A percentile compares a stretch with the other conserved stretches of the same genome.
Conservation (phyloP, 2,797 vertebrate species). For the Gephyroberyx darwinii region DNA sequence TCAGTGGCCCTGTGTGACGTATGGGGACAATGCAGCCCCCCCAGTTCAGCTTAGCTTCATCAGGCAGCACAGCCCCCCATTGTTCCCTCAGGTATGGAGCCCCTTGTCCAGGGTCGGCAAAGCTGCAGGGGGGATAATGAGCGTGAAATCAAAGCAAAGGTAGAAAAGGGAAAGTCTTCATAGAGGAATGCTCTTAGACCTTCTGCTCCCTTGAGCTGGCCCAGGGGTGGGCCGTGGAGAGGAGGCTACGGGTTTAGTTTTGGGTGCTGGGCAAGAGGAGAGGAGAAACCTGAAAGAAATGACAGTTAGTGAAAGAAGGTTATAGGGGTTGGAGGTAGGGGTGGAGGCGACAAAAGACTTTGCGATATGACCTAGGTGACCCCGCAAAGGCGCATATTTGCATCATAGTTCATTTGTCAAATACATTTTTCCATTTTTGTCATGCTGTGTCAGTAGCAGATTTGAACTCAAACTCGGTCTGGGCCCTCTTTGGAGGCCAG, state of each 20-base stretch:
- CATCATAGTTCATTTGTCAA: constrained; percentile 77
- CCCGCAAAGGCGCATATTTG: constrained; percentile 70
- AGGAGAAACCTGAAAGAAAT: constrained; percentile 54
- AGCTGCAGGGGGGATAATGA: constrained; percentile 68
- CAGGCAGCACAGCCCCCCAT: constrained; percentile 60
- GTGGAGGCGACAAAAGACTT: constrained; percentile 54
- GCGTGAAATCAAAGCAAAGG: constrained; percentile 80
- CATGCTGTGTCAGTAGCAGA: constrained; percentile 60
- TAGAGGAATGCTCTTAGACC: constrained; percentile 71
- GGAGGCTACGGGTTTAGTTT: constrained; percentile 60
- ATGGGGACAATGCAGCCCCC: constrained; percentile 61
- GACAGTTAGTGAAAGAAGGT: constrained; percentile 51
- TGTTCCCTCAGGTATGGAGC: constrained; percentile 76
- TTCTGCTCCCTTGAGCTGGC: constrained; percentile 61
- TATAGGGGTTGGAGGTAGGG: constrained; percentile 45
- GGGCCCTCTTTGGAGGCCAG: constrained; percentile 28
- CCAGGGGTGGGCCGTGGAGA: constrained; percentile 36
- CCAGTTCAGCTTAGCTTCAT: constrained; percentile 50
- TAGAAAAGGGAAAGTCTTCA: constrained; percentile 76
- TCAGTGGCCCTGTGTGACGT: constrained; percentile 56
- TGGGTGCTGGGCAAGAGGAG: constrained; percentile 31
- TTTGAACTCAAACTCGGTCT: constrained; percentile 38
- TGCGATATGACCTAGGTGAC: constrained; percentile 55
- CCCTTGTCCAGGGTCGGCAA: constrained; percentile 60
- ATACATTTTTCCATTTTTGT: constrained; percentile 67